A percentile compares a stretch with the other conserved stretches of the same genome.
Conservation (phyloP, 2,113 vertebrate genomes). For the Chloropsis cyanopogon region DNA sequence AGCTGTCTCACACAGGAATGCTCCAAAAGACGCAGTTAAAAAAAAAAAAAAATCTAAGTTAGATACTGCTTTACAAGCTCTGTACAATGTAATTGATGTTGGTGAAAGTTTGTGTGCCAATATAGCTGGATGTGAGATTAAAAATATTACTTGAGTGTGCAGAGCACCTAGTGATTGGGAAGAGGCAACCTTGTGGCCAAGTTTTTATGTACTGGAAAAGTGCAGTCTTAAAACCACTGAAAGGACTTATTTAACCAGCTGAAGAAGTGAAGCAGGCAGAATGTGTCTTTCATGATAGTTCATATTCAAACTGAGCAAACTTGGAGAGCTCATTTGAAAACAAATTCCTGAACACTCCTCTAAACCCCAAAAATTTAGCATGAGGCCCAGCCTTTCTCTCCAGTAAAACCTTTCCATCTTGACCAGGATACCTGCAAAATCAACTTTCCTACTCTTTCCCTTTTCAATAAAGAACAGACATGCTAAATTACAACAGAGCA, state of each 20-base stretch:
- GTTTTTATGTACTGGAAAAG: background rate
- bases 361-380: background rate
- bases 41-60: background rate
- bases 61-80: background rate
- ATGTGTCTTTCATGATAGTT: background rate
- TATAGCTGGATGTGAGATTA: background rate
- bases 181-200: background rate
- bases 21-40: background rate
- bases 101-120: background rate
- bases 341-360: background rate
- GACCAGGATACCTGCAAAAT: background rate
- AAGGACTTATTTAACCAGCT: background rate
- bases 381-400: background rate
- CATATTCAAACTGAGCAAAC: background rate
- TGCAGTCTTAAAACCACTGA: background rate
- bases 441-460: background rate
- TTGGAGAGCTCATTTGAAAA: background rate
- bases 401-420: background rate
- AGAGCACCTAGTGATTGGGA: background rate
- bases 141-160: background rate
- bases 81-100: background rate
- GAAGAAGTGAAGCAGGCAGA: background rate
- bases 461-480: background rate
- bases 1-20: background rate
- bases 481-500: background rate